Conservation (phyloP, 2,113 vertebrate species). For the Aleadryas rufinucha region DNA sequence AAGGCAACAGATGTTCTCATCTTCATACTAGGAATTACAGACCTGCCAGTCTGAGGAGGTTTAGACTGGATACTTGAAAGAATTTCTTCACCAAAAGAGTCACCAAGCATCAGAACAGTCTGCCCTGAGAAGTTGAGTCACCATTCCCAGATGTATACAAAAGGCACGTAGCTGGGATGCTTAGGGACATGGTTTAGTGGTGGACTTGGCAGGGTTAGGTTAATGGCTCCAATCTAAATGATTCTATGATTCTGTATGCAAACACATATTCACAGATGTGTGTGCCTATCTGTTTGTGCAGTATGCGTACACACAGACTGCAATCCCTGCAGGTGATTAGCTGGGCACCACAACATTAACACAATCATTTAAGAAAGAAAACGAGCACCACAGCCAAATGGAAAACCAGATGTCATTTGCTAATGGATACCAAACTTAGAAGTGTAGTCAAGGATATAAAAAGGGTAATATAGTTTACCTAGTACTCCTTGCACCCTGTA, state of each 20-base stretch:
- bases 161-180: background rate
- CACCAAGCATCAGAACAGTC: background rate
- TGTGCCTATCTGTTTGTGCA: background rate
- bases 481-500: background rate
- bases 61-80: background rate
- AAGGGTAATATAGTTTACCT: background rate
- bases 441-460: background rate
- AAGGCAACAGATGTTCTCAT: background rate
- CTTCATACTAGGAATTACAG: background rate
- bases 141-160: background rate
- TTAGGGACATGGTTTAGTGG: background rate
- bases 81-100: background rate
- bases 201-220: background rate
- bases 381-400: background rate
- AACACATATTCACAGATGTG: background rate
- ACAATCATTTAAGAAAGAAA: background rate
- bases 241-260: background rate
- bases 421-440: background rate
- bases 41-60: background rate
- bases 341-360: background rate
- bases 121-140: background rate
- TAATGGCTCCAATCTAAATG: background rate
- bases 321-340: background rate
- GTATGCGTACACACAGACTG: accelerated
- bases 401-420: background rate